Evolutionary conservation across 2,797 vertebrate species (phyloP).

Genomic region (Rhinogobio ventralis): DNA sequence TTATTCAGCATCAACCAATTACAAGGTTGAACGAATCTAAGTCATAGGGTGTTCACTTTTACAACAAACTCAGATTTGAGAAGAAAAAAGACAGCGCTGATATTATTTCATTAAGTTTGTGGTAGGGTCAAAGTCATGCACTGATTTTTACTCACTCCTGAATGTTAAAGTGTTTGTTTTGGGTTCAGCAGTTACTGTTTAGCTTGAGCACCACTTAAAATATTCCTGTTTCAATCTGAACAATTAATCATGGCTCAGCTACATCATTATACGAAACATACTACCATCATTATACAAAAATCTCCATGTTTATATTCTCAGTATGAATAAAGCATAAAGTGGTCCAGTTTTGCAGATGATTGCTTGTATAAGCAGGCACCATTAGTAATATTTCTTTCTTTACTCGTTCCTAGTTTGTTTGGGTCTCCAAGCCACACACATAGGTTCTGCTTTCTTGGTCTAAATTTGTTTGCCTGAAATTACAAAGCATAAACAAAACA

Average conservation of each 20-base stretch:
- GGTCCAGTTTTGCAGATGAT: neutral
- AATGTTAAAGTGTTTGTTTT: conserved; percentile 47
- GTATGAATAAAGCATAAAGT: neutral
- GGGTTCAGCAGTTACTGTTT: neutral
- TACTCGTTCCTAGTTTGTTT: conserved; percentile 7
- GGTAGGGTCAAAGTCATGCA: conserved; percentile 23
- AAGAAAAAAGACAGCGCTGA: neutral
- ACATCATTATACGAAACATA: neutral
- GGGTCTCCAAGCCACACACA: neutral
- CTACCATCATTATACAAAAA: conserved; percentile 4
- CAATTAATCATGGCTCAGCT: conserved; percentile 5
- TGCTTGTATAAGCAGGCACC: neutral
- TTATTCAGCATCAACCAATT: conserved; percentile 80
- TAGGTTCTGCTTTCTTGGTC: neutral
- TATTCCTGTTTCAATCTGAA: conserved; percentile 16
- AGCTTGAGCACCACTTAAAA: neutral
- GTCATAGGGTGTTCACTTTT: conserved; percentile 34
- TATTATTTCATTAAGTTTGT: neutral
- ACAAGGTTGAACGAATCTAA: conserved; percentile 63
- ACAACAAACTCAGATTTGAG: conserved; percentile 6
- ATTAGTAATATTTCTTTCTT: neutral
- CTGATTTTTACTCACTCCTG: conserved; percentile 38
- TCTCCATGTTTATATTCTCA: conserved; percentile 18
- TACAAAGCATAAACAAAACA: conserved; percentile 32
- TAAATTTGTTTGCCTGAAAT: conserved; percentile 33